Conservation (phyloP, 2,113 vertebrate genomes). For the Silurus meridionalis region DNA sequence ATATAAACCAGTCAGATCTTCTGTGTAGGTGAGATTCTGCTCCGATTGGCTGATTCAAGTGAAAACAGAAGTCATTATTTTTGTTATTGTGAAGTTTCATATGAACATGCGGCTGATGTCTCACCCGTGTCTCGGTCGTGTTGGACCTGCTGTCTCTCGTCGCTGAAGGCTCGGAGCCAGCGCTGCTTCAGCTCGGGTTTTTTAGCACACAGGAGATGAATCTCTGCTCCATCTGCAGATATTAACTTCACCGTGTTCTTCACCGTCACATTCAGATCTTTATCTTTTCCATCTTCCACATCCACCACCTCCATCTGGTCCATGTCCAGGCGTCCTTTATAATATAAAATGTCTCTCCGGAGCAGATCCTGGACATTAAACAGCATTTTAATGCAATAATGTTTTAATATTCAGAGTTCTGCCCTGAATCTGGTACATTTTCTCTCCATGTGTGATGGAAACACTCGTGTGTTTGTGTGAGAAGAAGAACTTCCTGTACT, state of each 20-base stretch:
- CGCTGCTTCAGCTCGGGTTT: slow-evolving; percentile 92
- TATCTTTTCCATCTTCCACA: slow-evolving; percentile 89
- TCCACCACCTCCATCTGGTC: slow-evolving; percentile 87
- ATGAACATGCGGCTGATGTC: background rate
- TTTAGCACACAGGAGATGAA: slow-evolving; percentile 87
- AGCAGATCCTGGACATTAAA: slow-evolving; percentile 81
- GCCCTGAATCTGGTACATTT: background rate
- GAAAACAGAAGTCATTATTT: background rate
- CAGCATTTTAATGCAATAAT: background rate
- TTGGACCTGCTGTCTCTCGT: slow-evolving; percentile 87
- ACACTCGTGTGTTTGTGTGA: background rate
- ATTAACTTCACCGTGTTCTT: slow-evolving; percentile 87
- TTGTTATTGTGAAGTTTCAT: background rate
- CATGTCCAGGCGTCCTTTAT: slow-evolving; percentile 89
- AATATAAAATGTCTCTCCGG: slow-evolving; percentile 89
- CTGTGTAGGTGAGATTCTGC: no score
- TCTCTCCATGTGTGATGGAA: background rate
- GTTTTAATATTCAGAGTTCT: background rate
- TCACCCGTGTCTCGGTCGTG: slow-evolving; percentile 89
- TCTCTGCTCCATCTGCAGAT: slow-evolving; percentile 71
- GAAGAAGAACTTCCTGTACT: slow-evolving; percentile 40
- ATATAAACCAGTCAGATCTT: background rate
- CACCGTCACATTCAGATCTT: slow-evolving; percentile 85
- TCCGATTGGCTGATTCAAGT: background rate
- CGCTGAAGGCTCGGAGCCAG: slow-evolving; percentile 88